Evolutionary conservation across 2,113 vertebrate species (phyloP), one percentile per base, ranked within the genome.

Genomic region (Pristiophorus japonicus): DNA sequence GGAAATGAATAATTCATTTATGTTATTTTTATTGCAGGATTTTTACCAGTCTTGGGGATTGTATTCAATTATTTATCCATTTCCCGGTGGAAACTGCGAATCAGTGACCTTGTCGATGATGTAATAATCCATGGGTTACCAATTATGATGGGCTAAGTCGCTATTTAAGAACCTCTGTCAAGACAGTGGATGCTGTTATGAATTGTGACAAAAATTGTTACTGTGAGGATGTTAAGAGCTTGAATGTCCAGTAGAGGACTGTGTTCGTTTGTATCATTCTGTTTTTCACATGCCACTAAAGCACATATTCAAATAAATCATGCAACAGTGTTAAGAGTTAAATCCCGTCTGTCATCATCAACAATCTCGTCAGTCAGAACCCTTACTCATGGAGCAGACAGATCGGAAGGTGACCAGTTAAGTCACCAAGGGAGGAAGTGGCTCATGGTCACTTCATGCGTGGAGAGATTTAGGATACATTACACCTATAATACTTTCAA

Each of bases 201-300:
- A 88, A 59, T 30, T 34, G 47, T 88, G 85, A 55, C 42, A 88
- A 55, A 88, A 88, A 34, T 59, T 47, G n/a, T 55, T 11, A 27
- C 10, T 55, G 11, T 90, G 87, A 90, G 62, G 87, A 4, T 90
- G 87, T 59, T n/a, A 90, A 59, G 34, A 38, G 38, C 38, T 94
- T 66, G 92, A 94, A 90, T 51, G 65, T 94, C 20, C 62, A 94
- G 92, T 38, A 45, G 63, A 51, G 51, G 87, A 90, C 87, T 90
- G 47, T 90, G 62, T 94, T 65, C 42, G 38, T 45, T 66, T 66
- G 63, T 66, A 45, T 94, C 38, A 45, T 47, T 47, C 11, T 10
- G 4, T 59, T 59, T 59, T 90, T 67, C 38, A 67, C 22, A 94
- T 67, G 3, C 3, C 62, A 42, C 55, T 94, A 47, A 47, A 94